Evolutionary conservation across 2,888 invertebrate genomes (phyloP).

Genomic region (Pyrrhosoma nymphula): DNA sequence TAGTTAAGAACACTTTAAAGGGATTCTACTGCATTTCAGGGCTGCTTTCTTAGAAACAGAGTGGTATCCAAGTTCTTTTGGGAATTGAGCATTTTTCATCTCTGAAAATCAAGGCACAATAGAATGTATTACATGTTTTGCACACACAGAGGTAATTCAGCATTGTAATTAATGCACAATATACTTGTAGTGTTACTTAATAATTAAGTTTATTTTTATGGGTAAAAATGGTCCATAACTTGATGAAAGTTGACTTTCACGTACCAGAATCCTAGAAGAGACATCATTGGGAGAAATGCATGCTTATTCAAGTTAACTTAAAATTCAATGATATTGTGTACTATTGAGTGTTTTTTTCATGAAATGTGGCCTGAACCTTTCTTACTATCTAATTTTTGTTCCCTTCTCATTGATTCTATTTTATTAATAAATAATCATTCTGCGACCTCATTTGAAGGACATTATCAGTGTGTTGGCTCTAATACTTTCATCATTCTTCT

Average conservation of each 20-base stretch:
- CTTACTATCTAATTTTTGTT: neutral
- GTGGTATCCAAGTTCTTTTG: neutral
- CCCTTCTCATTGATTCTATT: neutral
- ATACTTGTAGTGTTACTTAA: neutral
- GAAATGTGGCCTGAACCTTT: neutral
- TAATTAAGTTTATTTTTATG: neutral
- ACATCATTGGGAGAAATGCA: neutral
- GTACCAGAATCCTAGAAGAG: neutral
- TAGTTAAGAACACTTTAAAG: neutral
- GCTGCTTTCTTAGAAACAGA: neutral
- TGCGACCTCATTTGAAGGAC: neutral
- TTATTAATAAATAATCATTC: neutral
- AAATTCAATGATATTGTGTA: neutral
- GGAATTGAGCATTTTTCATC: neutral
- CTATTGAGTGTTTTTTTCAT: neutral
- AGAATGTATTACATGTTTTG: conserved; percentile 7
- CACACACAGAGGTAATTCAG: neutral
- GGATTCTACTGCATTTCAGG: neutral
- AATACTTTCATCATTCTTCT: too few relatives aligned
- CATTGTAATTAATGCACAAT: neutral
- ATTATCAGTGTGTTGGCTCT: neutral
- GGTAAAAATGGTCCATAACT: neutral
- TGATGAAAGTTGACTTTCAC: neutral
- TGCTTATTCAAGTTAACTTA: neutral
- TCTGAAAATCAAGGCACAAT: neutral